phyloP scores from a whole-genome alignment of 2,113 vertebrate species.

The Zapornia atra region DNA sequence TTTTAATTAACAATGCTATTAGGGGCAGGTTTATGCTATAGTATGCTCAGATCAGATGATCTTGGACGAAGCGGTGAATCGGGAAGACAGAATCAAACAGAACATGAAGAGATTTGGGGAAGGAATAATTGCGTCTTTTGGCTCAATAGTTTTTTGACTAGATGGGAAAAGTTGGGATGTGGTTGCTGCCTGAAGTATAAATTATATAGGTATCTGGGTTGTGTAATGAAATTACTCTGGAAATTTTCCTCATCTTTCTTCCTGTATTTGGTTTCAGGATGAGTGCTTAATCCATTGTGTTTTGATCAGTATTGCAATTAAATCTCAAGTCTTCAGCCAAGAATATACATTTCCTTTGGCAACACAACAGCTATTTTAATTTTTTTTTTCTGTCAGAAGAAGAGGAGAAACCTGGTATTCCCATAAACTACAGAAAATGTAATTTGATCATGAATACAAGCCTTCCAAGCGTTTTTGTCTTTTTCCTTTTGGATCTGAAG shows the following conservation, averaged over 20 bases:
- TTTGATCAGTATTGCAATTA: slow-evolving; percentile 24
- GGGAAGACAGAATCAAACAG: not conserved
- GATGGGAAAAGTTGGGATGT: not conserved
- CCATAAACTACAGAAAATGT: not conserved
- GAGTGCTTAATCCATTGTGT: not conserved
- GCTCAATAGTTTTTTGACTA: not conserved
- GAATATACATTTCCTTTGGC: not conserved
- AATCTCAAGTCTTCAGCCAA: not conserved
- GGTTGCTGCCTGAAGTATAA: not conserved
- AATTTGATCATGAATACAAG: not conserved
- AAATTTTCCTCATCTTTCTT: slow-evolving; percentile 1
- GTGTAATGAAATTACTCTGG: not conserved
- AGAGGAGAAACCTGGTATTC: not conserved
- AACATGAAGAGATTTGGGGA: not conserved
- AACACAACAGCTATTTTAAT: not conserved
- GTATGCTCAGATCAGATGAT: not conserved
- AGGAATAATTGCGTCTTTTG: not conserved
- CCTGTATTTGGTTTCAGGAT: not conserved
- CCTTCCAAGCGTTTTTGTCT: not conserved
- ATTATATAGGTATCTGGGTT: not conserved
- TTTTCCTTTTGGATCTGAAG: not conserved
- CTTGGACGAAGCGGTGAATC: not conserved
- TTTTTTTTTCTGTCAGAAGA: not conserved
- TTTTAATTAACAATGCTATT: not conserved
- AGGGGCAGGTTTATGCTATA: not conserved